Conservation (phyloP, 2,113 vertebrate genomes). For the Desmodus rotundus region DNA sequence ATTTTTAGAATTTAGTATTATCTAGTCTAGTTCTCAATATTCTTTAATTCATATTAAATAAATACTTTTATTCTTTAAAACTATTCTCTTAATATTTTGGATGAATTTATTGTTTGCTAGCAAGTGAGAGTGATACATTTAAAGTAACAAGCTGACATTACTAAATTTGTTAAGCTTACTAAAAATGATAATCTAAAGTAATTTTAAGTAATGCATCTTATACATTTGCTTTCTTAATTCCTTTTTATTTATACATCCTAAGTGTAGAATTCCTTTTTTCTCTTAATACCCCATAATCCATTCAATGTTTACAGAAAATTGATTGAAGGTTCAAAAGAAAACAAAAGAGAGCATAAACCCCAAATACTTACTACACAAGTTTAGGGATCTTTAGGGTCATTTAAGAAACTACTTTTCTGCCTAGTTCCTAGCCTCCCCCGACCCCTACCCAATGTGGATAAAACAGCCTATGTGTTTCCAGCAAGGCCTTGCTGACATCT, state of each 20-base stretch:
- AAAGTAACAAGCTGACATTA: neutral
- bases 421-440: neutral
- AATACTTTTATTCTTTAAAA: neutral
- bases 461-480: neutral
- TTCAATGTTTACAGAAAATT: neutral
- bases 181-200: neutral
- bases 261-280: neutral
- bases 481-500: neutral
- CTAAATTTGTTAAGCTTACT: neutral
- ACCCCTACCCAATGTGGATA: rapidly evolving
- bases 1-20: neutral
- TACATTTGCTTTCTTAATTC: neutral
- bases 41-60: neutral
- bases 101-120: neutral
- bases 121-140: neutral
- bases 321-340: neutral
- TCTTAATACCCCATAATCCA: neutral
- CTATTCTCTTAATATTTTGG: neutral
- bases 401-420: neutral
- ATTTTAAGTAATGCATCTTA: neutral
- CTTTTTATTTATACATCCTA: neutral
- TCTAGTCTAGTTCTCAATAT: neutral
- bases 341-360: neutral
- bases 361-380: neutral
- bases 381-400: neutral